phyloP scores from a whole-genome alignment of 2,888 invertebrate genomes.

The Drymonia ruficornis region DNA sequence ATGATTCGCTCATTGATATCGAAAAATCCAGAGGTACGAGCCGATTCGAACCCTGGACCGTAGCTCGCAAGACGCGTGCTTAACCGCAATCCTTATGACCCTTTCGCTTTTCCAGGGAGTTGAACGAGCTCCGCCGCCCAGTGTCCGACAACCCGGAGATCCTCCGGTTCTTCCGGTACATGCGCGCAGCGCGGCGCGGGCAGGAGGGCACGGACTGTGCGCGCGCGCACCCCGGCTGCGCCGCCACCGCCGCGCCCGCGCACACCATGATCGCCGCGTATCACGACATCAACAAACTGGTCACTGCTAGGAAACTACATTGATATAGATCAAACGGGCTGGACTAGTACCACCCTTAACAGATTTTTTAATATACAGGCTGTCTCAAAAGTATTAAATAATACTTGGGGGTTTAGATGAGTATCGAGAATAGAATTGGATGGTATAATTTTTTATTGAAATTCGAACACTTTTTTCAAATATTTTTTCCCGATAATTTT shows the following conservation, averaged over 20 bases:
- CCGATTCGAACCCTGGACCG: too few relatives aligned
- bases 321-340: conserved; percentile 7
- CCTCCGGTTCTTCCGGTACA: conserved; percentile 94
- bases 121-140: conserved; percentile 93
- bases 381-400: too few relatives aligned
- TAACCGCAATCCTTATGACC: too few relatives aligned
- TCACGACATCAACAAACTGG: conserved; percentile 94
- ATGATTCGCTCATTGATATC: neutral
- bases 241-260: conserved; percentile 85
- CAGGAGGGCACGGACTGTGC: conserved; percentile 92
- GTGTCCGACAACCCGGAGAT: conserved; percentile 95
- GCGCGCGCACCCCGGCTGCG: conserved; percentile 87
- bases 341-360: too few relatives aligned
- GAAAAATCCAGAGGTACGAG: too few relatives aligned
- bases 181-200: conserved; percentile 94
- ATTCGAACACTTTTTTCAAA: too few relatives aligned
- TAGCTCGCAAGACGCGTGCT: too few relatives aligned
- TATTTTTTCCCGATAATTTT: too few relatives aligned
- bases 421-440: too few relatives aligned
- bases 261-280: conserved; percentile 95
- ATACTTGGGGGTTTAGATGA: too few relatives aligned
- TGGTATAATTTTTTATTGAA: too few relatives aligned
- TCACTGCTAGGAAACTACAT: conserved; percentile 89
- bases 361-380: too few relatives aligned
- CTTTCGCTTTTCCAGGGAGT: conserved; percentile 83